Evolutionary conservation across 2,113 vertebrate genomes (phyloP).

Genomic region (Neogobius melanostomus): DNA sequence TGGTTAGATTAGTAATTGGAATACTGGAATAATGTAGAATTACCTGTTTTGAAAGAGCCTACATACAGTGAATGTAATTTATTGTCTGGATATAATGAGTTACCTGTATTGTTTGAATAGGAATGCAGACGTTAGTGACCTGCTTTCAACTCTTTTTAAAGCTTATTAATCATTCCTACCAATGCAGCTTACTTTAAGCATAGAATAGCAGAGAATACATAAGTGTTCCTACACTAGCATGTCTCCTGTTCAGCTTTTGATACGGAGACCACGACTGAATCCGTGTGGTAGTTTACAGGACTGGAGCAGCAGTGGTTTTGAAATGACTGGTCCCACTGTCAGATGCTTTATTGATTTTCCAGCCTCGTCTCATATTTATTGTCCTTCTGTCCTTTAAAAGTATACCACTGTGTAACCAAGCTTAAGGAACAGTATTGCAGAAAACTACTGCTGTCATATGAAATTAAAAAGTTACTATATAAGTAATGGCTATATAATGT

Average conservation of each 20-base stretch:
- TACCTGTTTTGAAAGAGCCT: no score
- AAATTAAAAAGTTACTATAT: background rate
- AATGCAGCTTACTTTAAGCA: background rate
- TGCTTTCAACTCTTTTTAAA: no score
- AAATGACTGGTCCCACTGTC: slow-evolving; percentile 22
- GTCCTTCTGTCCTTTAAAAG: slow-evolving; percentile 17
- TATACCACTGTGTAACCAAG: slow-evolving; percentile 8
- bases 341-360: slow-evolving; percentile 35
- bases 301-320: slow-evolving; percentile 6
- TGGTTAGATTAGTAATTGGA: no score
- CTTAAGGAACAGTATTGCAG: slow-evolving; percentile 2
- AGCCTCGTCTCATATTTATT: slow-evolving; percentile 27
- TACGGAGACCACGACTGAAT: slow-evolving; percentile 37
- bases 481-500: no score
- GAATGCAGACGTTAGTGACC: no score
- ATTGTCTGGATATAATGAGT: no score
- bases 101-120: no score
- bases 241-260: slow-evolving; percentile 58
- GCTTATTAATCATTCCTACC: background rate
- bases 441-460: background rate
- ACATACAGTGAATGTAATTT: no score
- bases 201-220: background rate
- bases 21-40: no score
- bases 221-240: slow-evolving; percentile 55
- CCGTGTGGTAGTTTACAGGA: slow-evolving; percentile 20